Evolutionary conservation across 92 coral and sea anemone species (phyloP).

Genomic region (Desmophyllum pertusum): DNA sequence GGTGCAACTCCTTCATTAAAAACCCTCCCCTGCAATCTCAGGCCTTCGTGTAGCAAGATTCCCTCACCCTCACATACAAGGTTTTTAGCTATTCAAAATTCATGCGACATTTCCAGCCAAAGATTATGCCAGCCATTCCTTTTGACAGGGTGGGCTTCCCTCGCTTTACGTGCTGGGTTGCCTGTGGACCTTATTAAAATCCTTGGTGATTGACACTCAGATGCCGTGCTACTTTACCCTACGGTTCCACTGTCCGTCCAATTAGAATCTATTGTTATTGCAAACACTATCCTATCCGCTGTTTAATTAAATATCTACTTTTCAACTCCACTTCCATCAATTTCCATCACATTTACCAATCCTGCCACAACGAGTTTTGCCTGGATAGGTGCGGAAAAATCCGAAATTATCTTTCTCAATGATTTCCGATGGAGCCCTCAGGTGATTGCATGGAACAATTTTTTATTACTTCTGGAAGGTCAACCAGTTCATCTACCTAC

Average conservation of each 20-base stretch:
- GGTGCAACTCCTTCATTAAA: not conserved
- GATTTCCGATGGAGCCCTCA: too few relatives aligned
- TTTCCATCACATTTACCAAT: too few relatives aligned
- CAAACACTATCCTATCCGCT: not conserved
- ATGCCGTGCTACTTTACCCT: slow-evolving; percentile 7
- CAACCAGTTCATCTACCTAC: too few relatives aligned
- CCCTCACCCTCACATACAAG: not conserved
- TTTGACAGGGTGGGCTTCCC: not conserved
- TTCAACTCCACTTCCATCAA: too few relatives aligned
- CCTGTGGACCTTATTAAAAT: not conserved
- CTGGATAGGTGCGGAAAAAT: too few relatives aligned
- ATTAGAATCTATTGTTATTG: not conserved
- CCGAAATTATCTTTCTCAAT: too few relatives aligned
- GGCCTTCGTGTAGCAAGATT: not conserved
- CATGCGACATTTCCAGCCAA: not conserved
- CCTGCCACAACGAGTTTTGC: too few relatives aligned
- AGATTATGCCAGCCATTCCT: not conserved
- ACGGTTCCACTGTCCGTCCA: not conserved
- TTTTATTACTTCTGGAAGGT: too few relatives aligned
- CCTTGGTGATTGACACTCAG: not conserved
- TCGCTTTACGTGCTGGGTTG: not conserved
- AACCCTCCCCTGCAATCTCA: not conserved
- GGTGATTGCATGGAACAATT: too few relatives aligned
- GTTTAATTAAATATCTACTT: too few relatives aligned
- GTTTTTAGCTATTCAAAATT: not conserved